Percentiles rank a stretch among this genome's conserved stretches.
Conservation (phyloP, 2,888 invertebrate genomes). For the Orchestes rusci region DNA sequence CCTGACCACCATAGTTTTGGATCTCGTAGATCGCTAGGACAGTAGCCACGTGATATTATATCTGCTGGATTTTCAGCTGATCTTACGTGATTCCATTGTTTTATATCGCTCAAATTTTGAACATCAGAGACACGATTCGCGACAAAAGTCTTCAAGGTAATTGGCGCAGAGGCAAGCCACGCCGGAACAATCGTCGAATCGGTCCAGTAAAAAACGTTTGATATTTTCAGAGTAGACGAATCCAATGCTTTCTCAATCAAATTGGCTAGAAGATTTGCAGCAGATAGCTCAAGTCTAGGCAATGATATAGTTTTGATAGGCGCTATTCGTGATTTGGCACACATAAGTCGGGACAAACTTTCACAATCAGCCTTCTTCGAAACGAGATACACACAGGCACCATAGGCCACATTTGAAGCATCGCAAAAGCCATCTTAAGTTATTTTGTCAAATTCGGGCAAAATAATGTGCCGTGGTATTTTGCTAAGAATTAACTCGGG, state of each 20-base stretch:
- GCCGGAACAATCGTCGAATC: conserved; percentile 20
- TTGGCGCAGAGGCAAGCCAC: conserved; percentile 13
- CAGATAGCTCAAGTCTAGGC: conserved; percentile 21
- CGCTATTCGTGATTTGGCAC: conserved; percentile 20
- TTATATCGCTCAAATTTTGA: not conserved
- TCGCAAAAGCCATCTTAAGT: conserved; percentile 21
- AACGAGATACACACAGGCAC: conserved; percentile 17
- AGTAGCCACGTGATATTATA: conserved; percentile 11
- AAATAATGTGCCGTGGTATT: conserved; percentile 6
- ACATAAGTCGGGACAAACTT: conserved; percentile 6
- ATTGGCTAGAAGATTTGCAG: conserved; percentile 15
- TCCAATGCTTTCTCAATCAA: conserved; percentile 10
- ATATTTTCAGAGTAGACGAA: not conserved
- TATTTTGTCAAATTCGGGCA: not conserved
- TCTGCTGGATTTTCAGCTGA: conserved; percentile 19
- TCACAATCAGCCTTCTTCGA: conserved; percentile 1
- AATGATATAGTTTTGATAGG: conserved; percentile 16
- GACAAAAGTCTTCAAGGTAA: conserved; percentile 13
- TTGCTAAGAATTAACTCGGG: not conserved
- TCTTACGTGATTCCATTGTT: conserved; percentile 10
- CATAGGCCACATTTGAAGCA: conserved; percentile 16
- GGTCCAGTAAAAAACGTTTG: conserved; percentile 2
- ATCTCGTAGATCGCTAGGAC: conserved; percentile 5
- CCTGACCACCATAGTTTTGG: conserved; percentile 14
- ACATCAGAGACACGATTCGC: conserved; percentile 14